A percentile compares a stretch with the other conserved stretches of the same genome.
These are phyloP conservation scores for Cisticola juncidis DNA, from an alignment of 2,113 vertebrate genomes.

Conservation along the genomic window DNA sequence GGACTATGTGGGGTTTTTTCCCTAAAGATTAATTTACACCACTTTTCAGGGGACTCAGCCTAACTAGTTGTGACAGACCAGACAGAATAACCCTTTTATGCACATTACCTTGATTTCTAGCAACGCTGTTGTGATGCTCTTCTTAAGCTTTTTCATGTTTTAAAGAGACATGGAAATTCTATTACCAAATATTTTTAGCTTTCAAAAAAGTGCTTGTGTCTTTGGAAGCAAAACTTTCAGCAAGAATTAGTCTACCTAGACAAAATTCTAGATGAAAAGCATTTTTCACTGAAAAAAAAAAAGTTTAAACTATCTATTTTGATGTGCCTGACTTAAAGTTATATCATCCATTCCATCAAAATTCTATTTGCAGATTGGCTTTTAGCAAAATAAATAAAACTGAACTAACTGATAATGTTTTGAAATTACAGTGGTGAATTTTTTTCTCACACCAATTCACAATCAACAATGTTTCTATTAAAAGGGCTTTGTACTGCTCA, in stretches of 20 bases:
- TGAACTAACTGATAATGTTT: neutral
- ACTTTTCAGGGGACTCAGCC: neutral
- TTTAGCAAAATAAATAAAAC: constrained; percentile 1
- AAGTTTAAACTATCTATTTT: neutral
- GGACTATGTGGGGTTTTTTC: neutral
- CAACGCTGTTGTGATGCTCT: neutral
- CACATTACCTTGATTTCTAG: neutral
- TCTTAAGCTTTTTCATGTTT: neutral
- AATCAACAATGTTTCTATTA: neutral
- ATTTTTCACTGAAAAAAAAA: neutral
- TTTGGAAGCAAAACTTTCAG: neutral
- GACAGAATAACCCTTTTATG: neutral
- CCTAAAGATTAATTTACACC: neutral
- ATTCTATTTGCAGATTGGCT: neutral
- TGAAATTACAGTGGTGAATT: neutral
- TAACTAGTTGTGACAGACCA: neutral
- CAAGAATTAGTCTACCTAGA: neutral
- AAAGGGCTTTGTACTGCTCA: neutral
- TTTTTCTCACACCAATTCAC: neutral
- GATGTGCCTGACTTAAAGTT: neutral
- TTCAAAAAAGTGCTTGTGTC: neutral
- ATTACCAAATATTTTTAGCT: neutral
- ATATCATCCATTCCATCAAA: neutral
- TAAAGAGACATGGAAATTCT: neutral
- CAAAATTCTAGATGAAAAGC: neutral